Evolutionary conservation across 1,140 invertebrate genomes (phyloP), one percentile per base, ranked within the genome.

Genomic region (Drosophila subpulchrella): DNA sequence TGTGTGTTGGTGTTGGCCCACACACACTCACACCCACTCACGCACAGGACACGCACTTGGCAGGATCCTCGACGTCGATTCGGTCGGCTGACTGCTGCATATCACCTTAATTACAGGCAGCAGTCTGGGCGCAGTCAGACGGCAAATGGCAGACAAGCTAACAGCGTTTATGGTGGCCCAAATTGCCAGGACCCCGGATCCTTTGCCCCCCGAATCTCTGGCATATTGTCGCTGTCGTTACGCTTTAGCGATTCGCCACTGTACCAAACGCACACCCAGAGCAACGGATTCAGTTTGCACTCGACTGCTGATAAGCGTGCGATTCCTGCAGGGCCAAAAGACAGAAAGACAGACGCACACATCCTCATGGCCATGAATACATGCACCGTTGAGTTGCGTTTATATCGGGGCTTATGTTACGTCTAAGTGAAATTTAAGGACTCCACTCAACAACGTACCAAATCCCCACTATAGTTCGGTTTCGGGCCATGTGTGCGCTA

Each of bases 351-450:
- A 51, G 27, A 65, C 47, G 56, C 24, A 41, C 63, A 66, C 13
- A 44, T 38, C 78, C 56, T 76, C 66, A 83, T 76, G 83, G 75
- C 79, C 83, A 88, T 86, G 85, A 90, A 84, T 89, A 78, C 77
- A 89, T 89, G 84, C 80, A 77, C 70, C 81, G 84, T 88, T 81
- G 80, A 70, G 56, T 84, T 90, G 85, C 84, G 84, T 85, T 90
- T 89, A 89, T 85, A 75, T 72, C 77, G 70, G 81, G 81, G 88
- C 83, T 89, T 90, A 78, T 90, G 84, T 90, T 89, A 89, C 84
- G 80, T 90, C 85, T 89, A 89, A 89, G 84, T 89, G 84, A 89
- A 89, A 89, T 89, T 90, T 89, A 89, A 89, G 84, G 80, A 89
- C 84, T 90, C 70, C 81, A 81, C 77, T 89, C 84, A 81, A 78